A percentile compares a stretch with the other conserved stretches of the same genome.
phyloP scores from a whole-genome alignment of 92 coral and sea anemone genomes.

The Porites rus region DNA sequence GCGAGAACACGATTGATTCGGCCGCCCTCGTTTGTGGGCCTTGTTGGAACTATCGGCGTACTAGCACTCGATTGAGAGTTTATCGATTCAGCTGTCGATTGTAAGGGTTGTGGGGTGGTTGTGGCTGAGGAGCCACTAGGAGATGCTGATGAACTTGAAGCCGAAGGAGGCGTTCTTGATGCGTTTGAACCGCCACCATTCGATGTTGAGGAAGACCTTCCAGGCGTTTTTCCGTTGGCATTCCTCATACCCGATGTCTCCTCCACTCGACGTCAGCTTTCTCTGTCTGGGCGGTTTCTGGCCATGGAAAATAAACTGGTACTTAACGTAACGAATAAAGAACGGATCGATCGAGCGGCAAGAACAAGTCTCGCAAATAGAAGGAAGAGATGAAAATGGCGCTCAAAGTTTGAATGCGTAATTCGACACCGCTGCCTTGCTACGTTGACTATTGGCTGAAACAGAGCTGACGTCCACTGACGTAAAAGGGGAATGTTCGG shows the following conservation, averaged over 20 bases:
- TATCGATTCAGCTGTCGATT: not conserved
- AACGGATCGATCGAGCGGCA: not conserved
- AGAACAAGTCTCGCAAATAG: not conserved
- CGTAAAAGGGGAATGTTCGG: not conserved
- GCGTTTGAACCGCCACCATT: not conserved
- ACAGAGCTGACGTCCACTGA: not conserved
- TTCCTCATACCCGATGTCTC: not conserved
- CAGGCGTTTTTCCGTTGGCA: not conserved
- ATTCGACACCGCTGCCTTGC: not conserved
- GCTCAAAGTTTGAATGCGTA: slow-evolving; percentile 38
- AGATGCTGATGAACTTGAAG: not conserved
- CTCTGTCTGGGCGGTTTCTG: not conserved
- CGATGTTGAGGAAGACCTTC: not conserved
- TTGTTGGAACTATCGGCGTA: not conserved
- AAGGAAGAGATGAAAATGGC: slow-evolving; percentile 1
- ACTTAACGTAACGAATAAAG: not conserved
- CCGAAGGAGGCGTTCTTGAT: not conserved
- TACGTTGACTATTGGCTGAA: not conserved
- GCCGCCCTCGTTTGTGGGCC: not conserved
- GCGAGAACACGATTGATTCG: not conserved
- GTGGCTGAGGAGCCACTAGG: not conserved
- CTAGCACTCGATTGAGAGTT: not conserved
- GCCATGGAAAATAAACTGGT: not conserved
- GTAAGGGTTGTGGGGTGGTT: not conserved
- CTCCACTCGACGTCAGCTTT: not conserved